Base-by-base conservation (phyloP, 2,888 invertebrate species). In the Chorisops tibialis region DNA sequence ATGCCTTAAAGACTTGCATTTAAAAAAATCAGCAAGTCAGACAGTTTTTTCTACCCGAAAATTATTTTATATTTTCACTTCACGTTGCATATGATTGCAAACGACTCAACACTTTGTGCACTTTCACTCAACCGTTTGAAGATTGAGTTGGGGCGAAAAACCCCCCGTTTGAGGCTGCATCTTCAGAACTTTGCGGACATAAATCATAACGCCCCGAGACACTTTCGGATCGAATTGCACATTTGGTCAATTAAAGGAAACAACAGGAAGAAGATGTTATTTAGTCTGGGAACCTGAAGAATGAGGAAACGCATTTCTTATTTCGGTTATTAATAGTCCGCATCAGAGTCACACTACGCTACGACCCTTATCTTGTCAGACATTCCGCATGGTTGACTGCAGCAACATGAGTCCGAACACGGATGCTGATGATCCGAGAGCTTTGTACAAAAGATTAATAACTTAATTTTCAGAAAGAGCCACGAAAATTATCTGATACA, bases 41-140 rank as follows among this genome's bases (percentile, higher is more conserved):
- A 30, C 30, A 9, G 7, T 30, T 30, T 30, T 30, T 30, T 30
- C 30, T n/a, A n/a, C n/a, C n/a, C n/a, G n/a, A n/a, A n/a, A n/a
- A n/a, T n/a, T n/a, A n/a, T n/a, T n/a, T n/a, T n/a, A n/a, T n/a
- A n/a, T n/a, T n/a, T n/a, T n/a, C n/a, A n/a, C n/a, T n/a, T n/a
- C n/a, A n/a, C n/a, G n/a, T n/a, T n/a, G n/a, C 41, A 11, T 41
- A 11, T 41, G 41, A 16, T 14, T 12, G 16, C 16, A 41, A n/a
- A 41, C 16, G 12, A 41, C 41, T 41, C 41, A 41, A 41, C 41
- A 41, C 41, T n/a, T 41, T 16, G 9, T 30, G 41, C 16, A 41
- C 41, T 41, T 41, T 41, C 41, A 41, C 41, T 41, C 41, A 41
- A 41, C 41, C 41, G 41, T 41, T 14, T 41, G 41, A 41, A 41